Evolutionary conservation across 1,140 invertebrate genomes (phyloP).

Genomic region (Polypedilum vanderplanki): DNA sequence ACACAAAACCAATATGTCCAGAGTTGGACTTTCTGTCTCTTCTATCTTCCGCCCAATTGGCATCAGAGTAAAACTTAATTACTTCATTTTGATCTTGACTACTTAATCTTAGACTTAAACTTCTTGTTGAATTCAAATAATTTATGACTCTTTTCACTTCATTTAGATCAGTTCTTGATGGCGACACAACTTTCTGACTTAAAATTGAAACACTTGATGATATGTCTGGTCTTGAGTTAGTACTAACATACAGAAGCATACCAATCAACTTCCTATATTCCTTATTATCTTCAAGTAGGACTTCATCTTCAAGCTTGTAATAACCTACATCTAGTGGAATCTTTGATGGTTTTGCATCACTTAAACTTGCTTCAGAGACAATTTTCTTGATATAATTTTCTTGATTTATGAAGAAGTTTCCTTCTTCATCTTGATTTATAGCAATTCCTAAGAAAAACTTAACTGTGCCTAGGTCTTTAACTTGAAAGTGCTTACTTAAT

Average conservation of each 20-base stretch:
- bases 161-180: constrained; percentile 36
- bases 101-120: constrained; percentile 31
- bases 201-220: constrained; percentile 39
- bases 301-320: background rate
- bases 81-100: background rate
- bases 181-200: constrained; percentile 35
- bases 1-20: constrained; percentile 33
- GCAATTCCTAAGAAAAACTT: background rate
- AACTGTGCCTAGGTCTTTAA: background rate
- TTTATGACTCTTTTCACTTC: constrained; percentile 40
- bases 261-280: constrained; percentile 41
- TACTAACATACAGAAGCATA: constrained; percentile 40
- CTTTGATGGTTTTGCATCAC: background rate
- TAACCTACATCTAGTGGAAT: background rate
- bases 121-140: constrained; percentile 40
- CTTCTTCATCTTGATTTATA: background rate
- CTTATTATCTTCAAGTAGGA: background rate
- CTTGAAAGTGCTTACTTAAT: background rate
- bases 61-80: constrained; percentile 30
- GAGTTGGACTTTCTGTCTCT: constrained; percentile 35
- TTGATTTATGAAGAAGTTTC: background rate
- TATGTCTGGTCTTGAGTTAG: constrained; percentile 43
- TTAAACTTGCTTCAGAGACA: background rate
- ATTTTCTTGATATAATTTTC: background rate
- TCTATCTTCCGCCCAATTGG: constrained; percentile 34